Evolutionary conservation across 92 coral and sea anemone genomes (phyloP).

Genomic region (Zoanthus gigantus): DNA sequence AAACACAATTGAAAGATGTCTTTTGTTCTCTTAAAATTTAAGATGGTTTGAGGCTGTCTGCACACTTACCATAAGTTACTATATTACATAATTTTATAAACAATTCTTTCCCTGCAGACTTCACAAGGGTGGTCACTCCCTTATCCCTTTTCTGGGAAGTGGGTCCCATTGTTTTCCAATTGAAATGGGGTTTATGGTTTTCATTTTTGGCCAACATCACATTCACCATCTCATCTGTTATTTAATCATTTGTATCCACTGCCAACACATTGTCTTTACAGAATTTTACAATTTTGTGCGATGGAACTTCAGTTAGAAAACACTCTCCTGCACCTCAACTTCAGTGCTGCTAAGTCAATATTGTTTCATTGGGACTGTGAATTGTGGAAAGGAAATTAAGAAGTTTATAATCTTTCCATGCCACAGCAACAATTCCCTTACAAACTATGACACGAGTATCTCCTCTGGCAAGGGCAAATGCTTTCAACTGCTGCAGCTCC

Average conservation of each 20-base stretch:
- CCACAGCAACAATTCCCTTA: constrained; percentile 48
- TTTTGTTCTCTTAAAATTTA: constrained; percentile 42
- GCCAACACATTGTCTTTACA: constrained; percentile 61
- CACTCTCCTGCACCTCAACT: constrained; percentile 47
- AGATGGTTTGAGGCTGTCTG: constrained; percentile 22
- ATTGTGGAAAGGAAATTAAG: constrained; percentile 49
- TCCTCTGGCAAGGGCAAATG: constrained; percentile 51
- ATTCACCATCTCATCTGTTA: constrained; percentile 61
- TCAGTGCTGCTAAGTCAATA: constrained; percentile 47
- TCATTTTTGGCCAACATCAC: constrained; percentile 55
- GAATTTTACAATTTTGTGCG: constrained; percentile 48
- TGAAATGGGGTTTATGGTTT: constrained; percentile 33
- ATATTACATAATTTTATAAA: neutral
- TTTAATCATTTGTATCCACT: constrained; percentile 44
- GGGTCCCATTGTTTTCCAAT: constrained; percentile 54
- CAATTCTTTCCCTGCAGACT: constrained; percentile 53
- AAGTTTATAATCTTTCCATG: constrained; percentile 67
- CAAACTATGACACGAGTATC: constrained; percentile 21
- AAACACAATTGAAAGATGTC: constrained; percentile 38
- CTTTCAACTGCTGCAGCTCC: constrained; percentile 40
- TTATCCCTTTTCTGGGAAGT: constrained; percentile 52
- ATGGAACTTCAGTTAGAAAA: constrained; percentile 29
- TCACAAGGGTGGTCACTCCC: constrained; percentile 66
- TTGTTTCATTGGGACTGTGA: constrained; percentile 54
- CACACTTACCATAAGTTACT: constrained; percentile 38